A percentile compares a stretch with the other conserved stretches of the same genome.
These are phyloP conservation scores for Microctenopoma stevenorrisi DNA, from an alignment of 2,797 vertebrate species.

Conservation along the genomic window DNA sequence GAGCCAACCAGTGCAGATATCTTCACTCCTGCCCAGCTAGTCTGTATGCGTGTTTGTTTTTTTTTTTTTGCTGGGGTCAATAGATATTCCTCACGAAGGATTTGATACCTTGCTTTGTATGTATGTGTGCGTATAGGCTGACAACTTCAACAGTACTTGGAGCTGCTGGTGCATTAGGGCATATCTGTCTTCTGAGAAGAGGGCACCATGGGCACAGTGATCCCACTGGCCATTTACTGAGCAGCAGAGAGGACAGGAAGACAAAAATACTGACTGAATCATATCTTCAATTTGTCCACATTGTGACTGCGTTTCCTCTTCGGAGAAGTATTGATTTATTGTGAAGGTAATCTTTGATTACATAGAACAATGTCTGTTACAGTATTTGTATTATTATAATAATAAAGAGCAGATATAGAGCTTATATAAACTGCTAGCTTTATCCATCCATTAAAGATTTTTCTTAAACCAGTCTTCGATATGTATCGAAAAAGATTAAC, in stretches of 20 bases:
- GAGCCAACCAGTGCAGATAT: conserved; percentile 27
- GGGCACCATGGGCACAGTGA: conserved; percentile 52
- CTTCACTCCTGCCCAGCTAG: conserved; percentile 26
- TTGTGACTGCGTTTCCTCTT: conserved; percentile 22
- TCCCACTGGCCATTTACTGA: conserved; percentile 67
- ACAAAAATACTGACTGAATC: conserved; percentile 48
- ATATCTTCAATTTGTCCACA: conserved; percentile 29
- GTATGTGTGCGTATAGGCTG: conserved; percentile 44
- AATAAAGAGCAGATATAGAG: background rate
- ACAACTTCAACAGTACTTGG: conserved; percentile 63
- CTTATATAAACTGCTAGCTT: background rate
- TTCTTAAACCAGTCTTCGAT: too few relatives aligned
- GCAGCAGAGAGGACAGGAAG: conserved; percentile 53
- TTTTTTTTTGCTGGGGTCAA: conserved; percentile 29
- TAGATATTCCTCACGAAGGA: conserved; percentile 50
- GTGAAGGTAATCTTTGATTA: background rate
- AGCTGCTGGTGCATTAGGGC: conserved; percentile 63
- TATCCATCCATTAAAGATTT: background rate
- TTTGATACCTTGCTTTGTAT: conserved; percentile 50
- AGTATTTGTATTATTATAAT: too few relatives aligned
- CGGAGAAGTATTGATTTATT: conserved; percentile 13
- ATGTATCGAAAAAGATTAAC: background rate
- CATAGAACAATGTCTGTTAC: background rate
- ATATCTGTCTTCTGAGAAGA: conserved; percentile 63
- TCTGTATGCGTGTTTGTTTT: conserved; percentile 42